Conservation (phyloP, 2,113 vertebrate genomes). For the Lipophrys pholis region DNA sequence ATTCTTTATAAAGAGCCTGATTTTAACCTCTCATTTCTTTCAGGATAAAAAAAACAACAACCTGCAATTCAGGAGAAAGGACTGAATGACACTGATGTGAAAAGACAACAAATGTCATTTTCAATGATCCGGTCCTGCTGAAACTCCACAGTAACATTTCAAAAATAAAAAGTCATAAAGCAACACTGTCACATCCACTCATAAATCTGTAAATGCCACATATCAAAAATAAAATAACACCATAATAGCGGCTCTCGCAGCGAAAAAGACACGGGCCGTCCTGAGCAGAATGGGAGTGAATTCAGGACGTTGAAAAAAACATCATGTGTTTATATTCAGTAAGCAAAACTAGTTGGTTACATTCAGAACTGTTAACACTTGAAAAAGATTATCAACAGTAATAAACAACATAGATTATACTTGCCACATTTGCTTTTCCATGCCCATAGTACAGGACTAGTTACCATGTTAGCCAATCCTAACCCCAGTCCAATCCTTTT, state of each 20-base stretch:
- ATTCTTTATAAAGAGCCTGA: too few relatives aligned
- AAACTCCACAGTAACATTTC: not conserved
- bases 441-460: too few relatives aligned
- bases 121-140: not conserved
- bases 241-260: not conserved
- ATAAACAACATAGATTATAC: too few relatives aligned
- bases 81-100: constrained; percentile 11
- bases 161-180: constrained; percentile 10
- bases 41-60: constrained; percentile 1
- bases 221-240: not conserved
- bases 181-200: not conserved
- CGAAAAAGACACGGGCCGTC: not conserved
- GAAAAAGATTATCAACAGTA: too few relatives aligned
- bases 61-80: constrained; percentile 2
- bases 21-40: constrained; percentile 5
- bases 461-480: too few relatives aligned
- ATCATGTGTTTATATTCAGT: not conserved
- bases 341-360: too few relatives aligned
- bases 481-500: too few relatives aligned
- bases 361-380: too few relatives aligned
- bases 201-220: not conserved
- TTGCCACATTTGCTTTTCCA: too few relatives aligned
- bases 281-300: not conserved
- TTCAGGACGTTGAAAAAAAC: not conserved
- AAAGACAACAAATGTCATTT: constrained; percentile 26